phyloP scores from a whole-genome alignment of 2,888 invertebrate species.

The Heliothis peltigera region DNA sequence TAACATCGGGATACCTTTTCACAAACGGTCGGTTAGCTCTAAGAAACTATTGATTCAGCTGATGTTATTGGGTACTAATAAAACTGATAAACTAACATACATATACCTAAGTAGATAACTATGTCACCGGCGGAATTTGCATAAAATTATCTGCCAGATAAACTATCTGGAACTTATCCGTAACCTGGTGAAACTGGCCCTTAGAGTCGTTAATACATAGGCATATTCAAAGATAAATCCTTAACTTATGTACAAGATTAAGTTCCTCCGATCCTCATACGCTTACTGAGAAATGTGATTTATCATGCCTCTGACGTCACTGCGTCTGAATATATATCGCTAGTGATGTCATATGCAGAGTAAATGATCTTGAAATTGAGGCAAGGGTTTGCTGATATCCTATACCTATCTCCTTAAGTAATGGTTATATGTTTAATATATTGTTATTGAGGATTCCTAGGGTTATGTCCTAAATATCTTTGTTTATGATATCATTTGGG shows the following conservation, averaged over 20 bases:
- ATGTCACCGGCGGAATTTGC: too few species aligned
- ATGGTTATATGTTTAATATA: constrained; percentile 2
- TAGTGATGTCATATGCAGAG: constrained; percentile 49
- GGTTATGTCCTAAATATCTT: constrained; percentile 10
- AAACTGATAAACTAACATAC: too few species aligned
- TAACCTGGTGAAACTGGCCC: too few species aligned
- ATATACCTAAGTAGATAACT: too few species aligned
- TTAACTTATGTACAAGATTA: constrained; percentile 23
- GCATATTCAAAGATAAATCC: constrained; percentile 7
- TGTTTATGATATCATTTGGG: neutral
- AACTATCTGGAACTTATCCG: too few species aligned
- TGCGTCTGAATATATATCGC: constrained; percentile 13
- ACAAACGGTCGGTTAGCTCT: too few species aligned
- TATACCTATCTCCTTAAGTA: constrained; percentile 36
- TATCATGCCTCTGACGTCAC: constrained; percentile 58
- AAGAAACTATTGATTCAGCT: too few species aligned
- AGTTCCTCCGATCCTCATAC: constrained; percentile 27
- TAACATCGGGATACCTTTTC: too few species aligned
- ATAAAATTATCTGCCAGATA: too few species aligned
- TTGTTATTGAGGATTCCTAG: constrained; percentile 1
- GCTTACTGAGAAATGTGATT: constrained; percentile 24
- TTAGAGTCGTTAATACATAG: too few species aligned
- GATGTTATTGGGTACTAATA: too few species aligned
- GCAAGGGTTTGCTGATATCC: constrained; percentile 49
- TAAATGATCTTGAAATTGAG: constrained; percentile 50